These are phyloP conservation scores for Drosophila acutilabella DNA, from an alignment of 2,888 invertebrate species.

Conservation along the genomic window DNA sequence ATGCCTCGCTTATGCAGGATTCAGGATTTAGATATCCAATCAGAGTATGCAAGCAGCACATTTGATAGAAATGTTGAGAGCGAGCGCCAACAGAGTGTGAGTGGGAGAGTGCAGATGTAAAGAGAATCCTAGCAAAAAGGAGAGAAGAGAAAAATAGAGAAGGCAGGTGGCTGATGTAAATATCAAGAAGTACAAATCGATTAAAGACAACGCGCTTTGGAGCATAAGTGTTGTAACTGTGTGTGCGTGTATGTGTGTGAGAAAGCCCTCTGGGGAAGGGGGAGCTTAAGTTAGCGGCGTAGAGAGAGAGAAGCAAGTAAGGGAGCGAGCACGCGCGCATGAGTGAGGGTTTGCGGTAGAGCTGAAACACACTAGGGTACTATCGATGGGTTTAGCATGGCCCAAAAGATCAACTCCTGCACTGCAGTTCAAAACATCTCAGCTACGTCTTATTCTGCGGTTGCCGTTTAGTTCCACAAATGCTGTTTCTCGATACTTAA, in stretches of 20 bases:
- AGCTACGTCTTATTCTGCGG: too few species aligned
- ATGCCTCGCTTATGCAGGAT: constrained; percentile 63
- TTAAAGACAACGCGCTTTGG: constrained; percentile 73
- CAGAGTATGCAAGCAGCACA: constrained; percentile 66
- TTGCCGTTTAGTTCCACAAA: too few species aligned
- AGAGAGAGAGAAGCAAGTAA: constrained; percentile 35
- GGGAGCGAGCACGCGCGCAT: constrained; percentile 58
- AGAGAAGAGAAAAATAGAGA: constrained; percentile 15
- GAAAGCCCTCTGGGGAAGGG: constrained; percentile 49
- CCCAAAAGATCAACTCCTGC: too few species aligned
- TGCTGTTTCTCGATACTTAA: too few species aligned
- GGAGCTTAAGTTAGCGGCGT: constrained; percentile 54
- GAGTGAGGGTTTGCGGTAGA: constrained; percentile 52
- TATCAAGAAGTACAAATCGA: constrained; percentile 80
- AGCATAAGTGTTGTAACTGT: constrained; percentile 47
- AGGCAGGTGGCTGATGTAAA: constrained; percentile 62
- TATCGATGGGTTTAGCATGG: too few species aligned
- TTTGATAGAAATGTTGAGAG: constrained; percentile 64
- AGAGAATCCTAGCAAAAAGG: constrained; percentile 5
- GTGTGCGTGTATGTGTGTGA: constrained; percentile 24
- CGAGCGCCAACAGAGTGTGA: constrained; percentile 31
- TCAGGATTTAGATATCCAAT: constrained; percentile 79
- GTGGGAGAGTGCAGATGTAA: constrained; percentile 25
- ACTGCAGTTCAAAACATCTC: too few species aligned
- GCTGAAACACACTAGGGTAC: too few species aligned